These are phyloP conservation scores for Opisthocomus hoazin DNA, from an alignment of 2,113 vertebrate genomes.

Conservation along the genomic window DNA sequence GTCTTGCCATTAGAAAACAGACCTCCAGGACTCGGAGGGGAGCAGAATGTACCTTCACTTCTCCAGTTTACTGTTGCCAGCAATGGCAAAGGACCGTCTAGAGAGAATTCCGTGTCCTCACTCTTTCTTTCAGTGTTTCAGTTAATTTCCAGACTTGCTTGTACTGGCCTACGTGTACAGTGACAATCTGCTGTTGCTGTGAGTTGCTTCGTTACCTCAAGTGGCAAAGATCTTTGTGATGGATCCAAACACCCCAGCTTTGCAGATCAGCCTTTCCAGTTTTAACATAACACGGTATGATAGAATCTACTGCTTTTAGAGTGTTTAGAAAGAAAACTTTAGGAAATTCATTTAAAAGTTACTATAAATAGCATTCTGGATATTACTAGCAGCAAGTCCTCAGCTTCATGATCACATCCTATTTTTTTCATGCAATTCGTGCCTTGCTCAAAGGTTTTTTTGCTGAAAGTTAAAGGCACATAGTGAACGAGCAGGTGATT, in stretches of 20 bases:
- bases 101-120: not conserved
- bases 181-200: not conserved
- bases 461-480: conserved; percentile 7
- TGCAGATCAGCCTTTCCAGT: not conserved
- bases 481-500: conserved; percentile 38
- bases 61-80: not conserved
- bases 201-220: not conserved
- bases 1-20: not conserved
- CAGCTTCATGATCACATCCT: not conserved
- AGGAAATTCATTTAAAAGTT: not conserved
- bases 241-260: not conserved
- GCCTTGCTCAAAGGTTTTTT: not conserved
- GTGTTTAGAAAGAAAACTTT: not conserved
- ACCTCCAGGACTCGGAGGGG: not conserved
- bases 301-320: not conserved
- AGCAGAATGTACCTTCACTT: not conserved
- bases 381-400: not conserved
- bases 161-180: not conserved
- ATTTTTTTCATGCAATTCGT: not conserved
- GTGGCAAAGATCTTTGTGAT: not conserved
- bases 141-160: not conserved
- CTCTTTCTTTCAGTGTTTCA: not conserved
- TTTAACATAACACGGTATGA: not conserved
- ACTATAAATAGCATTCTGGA: not conserved
- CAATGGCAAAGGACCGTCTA: not conserved